Evolutionary conservation across 1,140 invertebrate genomes (phyloP).

Genomic region (Latrodectus geometricus): DNA sequence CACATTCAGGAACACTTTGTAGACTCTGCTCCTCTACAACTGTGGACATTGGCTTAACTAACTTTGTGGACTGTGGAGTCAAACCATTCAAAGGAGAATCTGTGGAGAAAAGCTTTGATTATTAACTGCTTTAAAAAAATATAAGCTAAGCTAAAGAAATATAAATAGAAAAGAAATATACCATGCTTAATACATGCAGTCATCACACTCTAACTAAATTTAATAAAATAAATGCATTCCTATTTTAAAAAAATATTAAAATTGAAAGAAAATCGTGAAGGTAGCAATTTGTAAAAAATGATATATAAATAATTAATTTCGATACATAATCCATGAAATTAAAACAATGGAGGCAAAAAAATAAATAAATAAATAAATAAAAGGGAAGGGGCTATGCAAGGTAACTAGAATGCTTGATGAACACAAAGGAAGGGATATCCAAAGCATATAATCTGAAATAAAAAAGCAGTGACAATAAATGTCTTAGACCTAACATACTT

Average conservation of each 20-base stretch:
- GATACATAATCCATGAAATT: no score
- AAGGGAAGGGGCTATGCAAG: not conserved
- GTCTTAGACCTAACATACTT: slow-evolving; percentile 63
- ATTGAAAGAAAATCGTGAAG: no score
- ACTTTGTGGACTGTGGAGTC: slow-evolving; percentile 80
- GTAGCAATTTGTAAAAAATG: no score
- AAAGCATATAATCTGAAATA: not conserved
- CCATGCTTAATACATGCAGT: not conserved
- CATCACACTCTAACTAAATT: not conserved
- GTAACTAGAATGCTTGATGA: not conserved
- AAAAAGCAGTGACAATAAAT: slow-evolving; percentile 43
- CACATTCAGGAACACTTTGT: slow-evolving; percentile 58
- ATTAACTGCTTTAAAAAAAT: not conserved
- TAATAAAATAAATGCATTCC: not conserved
- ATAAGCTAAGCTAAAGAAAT: not conserved
- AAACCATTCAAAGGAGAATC: slow-evolving; percentile 71
- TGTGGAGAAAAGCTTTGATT: not conserved
- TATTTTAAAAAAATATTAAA: no score
- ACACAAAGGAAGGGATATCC: not conserved
- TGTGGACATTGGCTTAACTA: slow-evolving; percentile 89
- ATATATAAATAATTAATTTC: no score
- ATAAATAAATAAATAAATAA: not conserved
- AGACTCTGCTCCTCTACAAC: slow-evolving; percentile 81
- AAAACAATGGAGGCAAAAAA: not conserved
- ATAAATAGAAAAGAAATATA: not conserved